These are phyloP conservation scores for Carassius auratus DNA, from an alignment of 2,113 vertebrate species.

Conservation along the genomic window DNA sequence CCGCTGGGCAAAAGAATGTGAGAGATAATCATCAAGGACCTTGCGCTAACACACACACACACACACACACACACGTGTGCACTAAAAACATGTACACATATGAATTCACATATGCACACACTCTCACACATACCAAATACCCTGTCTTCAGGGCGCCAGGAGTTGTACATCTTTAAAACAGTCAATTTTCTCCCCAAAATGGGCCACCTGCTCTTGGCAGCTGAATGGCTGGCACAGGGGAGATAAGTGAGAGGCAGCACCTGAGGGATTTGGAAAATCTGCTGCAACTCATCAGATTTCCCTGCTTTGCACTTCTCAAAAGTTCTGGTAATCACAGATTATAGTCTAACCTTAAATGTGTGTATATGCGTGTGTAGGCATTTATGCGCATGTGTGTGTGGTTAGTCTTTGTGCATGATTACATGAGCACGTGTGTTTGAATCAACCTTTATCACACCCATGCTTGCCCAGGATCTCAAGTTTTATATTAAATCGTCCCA, in stretches of 20 bases:
- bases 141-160: slow-evolving; percentile 56
- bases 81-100: slow-evolving; percentile 10
- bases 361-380: slow-evolving; percentile 11
- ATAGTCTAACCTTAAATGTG: slow-evolving; percentile 65
- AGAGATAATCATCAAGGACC: slow-evolving; percentile 49
- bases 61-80: neutral
- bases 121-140: slow-evolving; percentile 14
- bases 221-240: slow-evolving; percentile 76
- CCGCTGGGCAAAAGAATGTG: slow-evolving; percentile 27
- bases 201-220: slow-evolving; percentile 78
- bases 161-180: slow-evolving; percentile 72
- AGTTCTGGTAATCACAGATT: slow-evolving; percentile 79
- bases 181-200: slow-evolving; percentile 75
- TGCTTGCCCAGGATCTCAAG: slow-evolving; percentile 21
- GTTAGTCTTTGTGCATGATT: neutral
- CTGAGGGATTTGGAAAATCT: slow-evolving; percentile 80
- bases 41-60: neutral
- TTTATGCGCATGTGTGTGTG: neutral
- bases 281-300: slow-evolving; percentile 79
- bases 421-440: neutral
- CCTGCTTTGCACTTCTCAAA: slow-evolving; percentile 70
- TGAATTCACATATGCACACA: slow-evolving; percentile 37
- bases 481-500: slow-evolving; percentile 20
- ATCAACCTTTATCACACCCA: slow-evolving; percentile 30
- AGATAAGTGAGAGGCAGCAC: slow-evolving; percentile 80